Evolutionary conservation across 2,888 invertebrate species (phyloP), one percentile per base, ranked within the genome.

Genomic region (Andrena chrysosceles): DNA sequence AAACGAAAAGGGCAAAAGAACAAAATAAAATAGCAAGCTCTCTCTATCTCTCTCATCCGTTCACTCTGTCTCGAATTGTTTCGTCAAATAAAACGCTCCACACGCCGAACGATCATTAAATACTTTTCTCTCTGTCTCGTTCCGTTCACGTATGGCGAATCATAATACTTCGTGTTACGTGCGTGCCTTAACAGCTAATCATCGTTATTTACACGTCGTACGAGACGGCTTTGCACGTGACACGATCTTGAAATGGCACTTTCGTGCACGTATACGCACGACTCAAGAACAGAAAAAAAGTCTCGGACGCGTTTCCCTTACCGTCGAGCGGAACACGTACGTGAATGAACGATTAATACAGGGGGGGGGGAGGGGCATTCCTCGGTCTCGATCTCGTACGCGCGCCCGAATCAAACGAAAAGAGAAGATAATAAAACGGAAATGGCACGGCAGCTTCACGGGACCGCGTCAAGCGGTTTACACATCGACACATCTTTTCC

Each of bases 371-470:
- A 42, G n/a, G 29, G 59, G 23, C 8, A 48, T 23, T 23, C 49
- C 26, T 66, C 13, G 23, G 20, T 54, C n/a, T 23, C 42, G 68
- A 48, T 23, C 31, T 26, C 48, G 56, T 33, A 49, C 33, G 33
- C 26, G 29, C 56, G 31, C 26, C 54, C 76, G 70, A 75, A 49
- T 75, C 42, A 63, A 63, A 71, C 77, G 72, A 73, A 60, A 29
- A 29, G 48, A 48, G 59, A 29, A 56, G 23, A 49, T 20, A 26
- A 23, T 23, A 64, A 66, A 31, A 66, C 29, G 85, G 86, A 82
- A 91, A 93, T 93, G 93, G 93, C 93, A 93, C 93, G 91, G 85
- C 82, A 90, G 92, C 60, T 91, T 93, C 93, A 93, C 93, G 93
- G 93, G 87, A 91, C 92, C 92, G 91, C 90, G 85, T 89, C 83